These are phyloP conservation scores for Emys orbicularis DNA, from an alignment of 2,797 vertebrate genomes.

Conservation along the genomic window DNA sequence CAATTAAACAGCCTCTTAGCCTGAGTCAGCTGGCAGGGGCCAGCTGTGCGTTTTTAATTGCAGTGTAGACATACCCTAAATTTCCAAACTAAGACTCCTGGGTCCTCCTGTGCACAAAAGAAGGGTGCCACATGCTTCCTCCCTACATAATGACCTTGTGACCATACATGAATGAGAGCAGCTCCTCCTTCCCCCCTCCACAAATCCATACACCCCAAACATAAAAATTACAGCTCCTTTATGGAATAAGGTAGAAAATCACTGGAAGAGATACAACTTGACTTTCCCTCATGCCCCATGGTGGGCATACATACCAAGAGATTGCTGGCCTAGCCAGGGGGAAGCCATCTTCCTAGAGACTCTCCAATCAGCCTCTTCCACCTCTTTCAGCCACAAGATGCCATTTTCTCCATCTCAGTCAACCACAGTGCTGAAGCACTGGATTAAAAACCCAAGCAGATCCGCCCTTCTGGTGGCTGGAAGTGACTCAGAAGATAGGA, in stretches of 20 bases:
- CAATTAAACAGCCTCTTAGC: background rate
- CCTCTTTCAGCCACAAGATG: fast-evolving
- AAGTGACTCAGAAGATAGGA: slow-evolving; percentile 33
- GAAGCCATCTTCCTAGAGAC: slow-evolving; percentile 17
- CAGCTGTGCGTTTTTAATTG: background rate
- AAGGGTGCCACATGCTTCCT: background rate
- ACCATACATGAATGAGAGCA: background rate
- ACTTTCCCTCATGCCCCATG: fast-evolving
- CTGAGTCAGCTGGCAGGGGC: background rate
- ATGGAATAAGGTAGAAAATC: background rate
- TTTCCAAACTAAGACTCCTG: background rate
- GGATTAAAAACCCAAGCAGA: background rate
- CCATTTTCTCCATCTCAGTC: fast-evolving
- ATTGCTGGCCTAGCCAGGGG: fast-evolving
- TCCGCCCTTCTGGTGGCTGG: background rate
- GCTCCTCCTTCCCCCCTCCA: background rate
- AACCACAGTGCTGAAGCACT: slow-evolving; percentile 31
- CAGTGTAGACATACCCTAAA: background rate
- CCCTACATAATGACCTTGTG: background rate
- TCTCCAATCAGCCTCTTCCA: background rate
- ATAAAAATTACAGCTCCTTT: background rate
- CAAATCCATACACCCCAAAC: background rate
- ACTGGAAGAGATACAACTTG: background rate
- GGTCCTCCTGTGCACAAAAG: background rate
- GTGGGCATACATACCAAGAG: background rate